Conservation (phyloP, 2,113 vertebrate species). For the Leptocoma aspasia region DNA sequence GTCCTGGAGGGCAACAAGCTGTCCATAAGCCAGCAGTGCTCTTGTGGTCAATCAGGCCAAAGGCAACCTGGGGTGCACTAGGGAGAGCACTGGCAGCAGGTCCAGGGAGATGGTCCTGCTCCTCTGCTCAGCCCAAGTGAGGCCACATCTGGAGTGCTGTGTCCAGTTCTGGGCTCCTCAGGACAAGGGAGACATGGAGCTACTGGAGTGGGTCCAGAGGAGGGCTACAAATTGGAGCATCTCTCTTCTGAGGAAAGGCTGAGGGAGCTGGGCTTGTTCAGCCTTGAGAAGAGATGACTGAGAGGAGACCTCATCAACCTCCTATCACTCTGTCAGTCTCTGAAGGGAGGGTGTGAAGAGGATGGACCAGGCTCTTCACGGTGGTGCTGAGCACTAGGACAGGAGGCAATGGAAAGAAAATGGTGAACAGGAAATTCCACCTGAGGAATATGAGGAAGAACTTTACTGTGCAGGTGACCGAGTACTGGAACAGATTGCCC, state of each 20-base stretch:
- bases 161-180: neutral
- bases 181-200: neutral
- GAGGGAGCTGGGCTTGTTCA: neutral
- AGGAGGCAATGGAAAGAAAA: neutral
- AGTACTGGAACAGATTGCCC: neutral
- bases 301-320: neutral
- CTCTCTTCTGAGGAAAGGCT: neutral
- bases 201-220: neutral
- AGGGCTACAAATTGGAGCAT: neutral
- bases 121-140: neutral
- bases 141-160: neutral
- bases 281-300: fast-evolving
- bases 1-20: neutral
- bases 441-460: neutral
- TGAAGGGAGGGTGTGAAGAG: neutral
- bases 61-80: neutral
- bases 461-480: fast-evolving
- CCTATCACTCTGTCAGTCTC: neutral
- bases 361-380: neutral
- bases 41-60: neutral
- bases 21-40: neutral
- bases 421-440: neutral
- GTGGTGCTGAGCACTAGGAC: no score
- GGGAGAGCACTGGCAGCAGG: neutral
- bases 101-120: neutral